Conservation (phyloP, 2,797 vertebrate genomes). For the Loriculus beryllinus region DNA sequence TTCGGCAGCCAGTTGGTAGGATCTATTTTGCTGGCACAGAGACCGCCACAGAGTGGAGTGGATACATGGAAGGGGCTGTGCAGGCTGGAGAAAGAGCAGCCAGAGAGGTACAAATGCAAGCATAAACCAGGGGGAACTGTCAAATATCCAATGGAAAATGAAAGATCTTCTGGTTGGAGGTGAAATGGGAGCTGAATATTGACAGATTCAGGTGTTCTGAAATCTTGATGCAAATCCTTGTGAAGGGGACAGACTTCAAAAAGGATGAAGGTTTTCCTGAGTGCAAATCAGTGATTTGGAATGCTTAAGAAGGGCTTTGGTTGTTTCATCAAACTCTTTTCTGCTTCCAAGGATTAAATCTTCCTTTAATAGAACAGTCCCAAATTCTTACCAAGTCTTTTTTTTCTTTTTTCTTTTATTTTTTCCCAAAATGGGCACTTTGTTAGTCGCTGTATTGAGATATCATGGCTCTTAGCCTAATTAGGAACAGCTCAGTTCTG, state of each 20-base stretch:
- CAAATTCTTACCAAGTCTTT: neutral
- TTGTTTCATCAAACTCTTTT: neutral
- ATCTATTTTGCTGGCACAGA: slow-evolving; percentile 95
- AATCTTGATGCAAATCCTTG: neutral
- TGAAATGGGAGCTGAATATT: neutral
- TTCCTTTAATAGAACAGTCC: neutral
- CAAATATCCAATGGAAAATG: neutral
- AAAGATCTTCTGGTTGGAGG: neutral
- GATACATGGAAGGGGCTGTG: slow-evolving; percentile 97
- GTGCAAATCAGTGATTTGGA: neutral
- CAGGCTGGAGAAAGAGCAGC: slow-evolving; percentile 94
- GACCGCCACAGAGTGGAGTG: slow-evolving; percentile 95
- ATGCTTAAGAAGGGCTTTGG: neutral
- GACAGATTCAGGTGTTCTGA: neutral
- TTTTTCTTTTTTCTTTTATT: neutral
- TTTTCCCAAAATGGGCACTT: neutral
- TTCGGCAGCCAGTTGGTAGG: slow-evolving; percentile 86
- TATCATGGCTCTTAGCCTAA: neutral
- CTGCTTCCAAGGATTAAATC: neutral
- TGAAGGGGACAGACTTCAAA: neutral
- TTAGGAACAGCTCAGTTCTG: neutral
- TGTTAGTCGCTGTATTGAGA: neutral
- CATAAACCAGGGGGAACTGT: neutral
- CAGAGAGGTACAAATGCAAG: slow-evolving; percentile 83
- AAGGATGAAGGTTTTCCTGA: neutral